phyloP scores from a whole-genome alignment of 2,113 vertebrate species.

The Colistium nudipinnis region DNA sequence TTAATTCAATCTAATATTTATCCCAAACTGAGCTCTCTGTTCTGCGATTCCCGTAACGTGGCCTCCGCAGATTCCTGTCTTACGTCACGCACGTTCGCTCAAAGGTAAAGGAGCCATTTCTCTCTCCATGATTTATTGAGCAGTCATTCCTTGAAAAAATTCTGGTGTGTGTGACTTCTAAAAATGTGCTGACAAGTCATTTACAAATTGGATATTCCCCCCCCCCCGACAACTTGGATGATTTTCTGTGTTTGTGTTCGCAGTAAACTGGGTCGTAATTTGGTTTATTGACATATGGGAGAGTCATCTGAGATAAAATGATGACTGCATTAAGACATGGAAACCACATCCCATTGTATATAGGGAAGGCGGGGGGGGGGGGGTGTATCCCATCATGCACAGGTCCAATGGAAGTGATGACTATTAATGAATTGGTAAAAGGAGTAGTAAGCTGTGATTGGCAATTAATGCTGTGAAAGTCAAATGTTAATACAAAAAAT shows the following conservation, averaged over 20 bases:
- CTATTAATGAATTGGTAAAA: too few relatives aligned
- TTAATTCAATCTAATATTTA: slow-evolving; percentile 38
- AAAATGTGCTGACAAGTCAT: slow-evolving; percentile 5
- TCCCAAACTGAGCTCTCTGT: slow-evolving; percentile 24
- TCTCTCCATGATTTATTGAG: slow-evolving; percentile 6
- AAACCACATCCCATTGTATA: too few relatives aligned
- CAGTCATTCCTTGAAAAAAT: neutral
- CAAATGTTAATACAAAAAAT: neutral
- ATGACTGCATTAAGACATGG: neutral
- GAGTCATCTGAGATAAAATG: neutral
- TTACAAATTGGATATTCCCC: neutral
- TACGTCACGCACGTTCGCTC: slow-evolving; percentile 6
- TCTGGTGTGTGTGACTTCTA: neutral
- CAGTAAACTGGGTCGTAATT: neutral
- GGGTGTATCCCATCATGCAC: too few relatives aligned
- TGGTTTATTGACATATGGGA: neutral
- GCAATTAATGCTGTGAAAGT: too few relatives aligned
- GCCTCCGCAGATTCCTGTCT: slow-evolving; percentile 24
- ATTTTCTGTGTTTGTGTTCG: neutral
- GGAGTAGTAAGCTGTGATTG: too few relatives aligned
- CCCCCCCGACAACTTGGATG: neutral
- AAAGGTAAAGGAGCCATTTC: slow-evolving; percentile 5
- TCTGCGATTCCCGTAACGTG: slow-evolving; percentile 10
- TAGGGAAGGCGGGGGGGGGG: too few relatives aligned
- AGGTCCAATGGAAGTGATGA: too few relatives aligned